Evolutionary conservation across 2,113 vertebrate species (phyloP), one percentile per base, ranked within the genome.

Genomic region (Ploceus nigricollis): DNA sequence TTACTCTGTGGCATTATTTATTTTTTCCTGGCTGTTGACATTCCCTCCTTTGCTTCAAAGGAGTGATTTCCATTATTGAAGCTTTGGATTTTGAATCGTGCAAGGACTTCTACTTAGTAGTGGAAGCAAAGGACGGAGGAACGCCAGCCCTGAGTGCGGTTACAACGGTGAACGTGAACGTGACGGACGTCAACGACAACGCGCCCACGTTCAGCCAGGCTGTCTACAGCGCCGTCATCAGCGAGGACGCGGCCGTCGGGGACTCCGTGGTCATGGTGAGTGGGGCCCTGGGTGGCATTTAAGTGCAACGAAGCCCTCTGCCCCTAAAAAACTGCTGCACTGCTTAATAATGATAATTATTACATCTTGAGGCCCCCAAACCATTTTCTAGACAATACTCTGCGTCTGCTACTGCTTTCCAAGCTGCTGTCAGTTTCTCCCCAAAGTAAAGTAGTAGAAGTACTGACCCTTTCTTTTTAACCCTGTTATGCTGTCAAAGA

Each of bases 151-250:
- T 99, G 56, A 99, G 99, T 1, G 98, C 99, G 0, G 97, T 99
- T 10, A 98, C 99, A 3, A 99, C 99, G 0, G 98, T 99, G 53
- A 99, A 99, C 64, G 98, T 99, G 69, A 99, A 99, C 21, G 96
- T 99, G 95, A 99, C 99, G 0, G 99, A 99, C n/a, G 98, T 99
- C 77, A 99, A 99, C 25, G 99, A 99, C 98, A 99, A 99, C 0
- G 97, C 98, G 2, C 99, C 99, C 0, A 96, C 96, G 44, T 99
- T 99, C 94, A 99, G 98, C 96, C 98, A 98, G 16, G 97, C 98
- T 2, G 93, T 98, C 69, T 99, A 99, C 97, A 98, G 98, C 0
- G 97, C 99, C 0, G 98, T 99, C 91, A 98, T 99, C 96, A 99
- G 99, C 2, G 99, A 99, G 95, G 99, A 99, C 0, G 98, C 99